Conservation (phyloP, 2,888 invertebrate genomes). For the Acrobasis consociella region DNA sequence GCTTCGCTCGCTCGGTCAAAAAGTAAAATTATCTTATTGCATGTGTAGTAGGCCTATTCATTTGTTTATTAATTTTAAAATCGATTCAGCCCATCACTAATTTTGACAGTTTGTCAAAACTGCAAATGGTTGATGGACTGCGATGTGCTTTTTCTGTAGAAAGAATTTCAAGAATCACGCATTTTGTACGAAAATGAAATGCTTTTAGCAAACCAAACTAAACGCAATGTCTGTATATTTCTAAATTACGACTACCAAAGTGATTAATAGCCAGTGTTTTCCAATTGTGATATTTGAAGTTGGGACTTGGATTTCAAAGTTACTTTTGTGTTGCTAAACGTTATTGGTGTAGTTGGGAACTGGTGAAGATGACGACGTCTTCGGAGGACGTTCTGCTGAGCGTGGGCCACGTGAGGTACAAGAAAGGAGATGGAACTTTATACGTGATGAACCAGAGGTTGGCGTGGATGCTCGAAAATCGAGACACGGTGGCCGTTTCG, state of each 20-base stretch:
- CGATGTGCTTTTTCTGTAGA: constrained; percentile 62
- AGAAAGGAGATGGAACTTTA: constrained; percentile 97
- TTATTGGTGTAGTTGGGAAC: constrained; percentile 20
- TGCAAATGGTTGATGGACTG: constrained; percentile 65
- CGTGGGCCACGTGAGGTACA: constrained; percentile 95
- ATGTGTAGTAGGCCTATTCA: neutral
- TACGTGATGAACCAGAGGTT: constrained; percentile 98
- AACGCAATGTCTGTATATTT: neutral
- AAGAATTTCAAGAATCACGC: constrained; percentile 53
- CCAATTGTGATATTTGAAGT: constrained; percentile 25
- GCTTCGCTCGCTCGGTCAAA: too few relatives aligned
- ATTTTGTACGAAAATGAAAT: constrained; percentile 46
- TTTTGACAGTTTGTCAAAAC: constrained; percentile 61
- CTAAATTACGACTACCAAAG: neutral
- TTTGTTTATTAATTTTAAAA: neutral
- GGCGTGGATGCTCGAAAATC: constrained; percentile 97
- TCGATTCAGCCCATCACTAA: neutral
- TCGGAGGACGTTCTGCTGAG: constrained; percentile 97
- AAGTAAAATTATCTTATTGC: too few relatives aligned
- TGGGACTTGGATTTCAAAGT: constrained; percentile 21
- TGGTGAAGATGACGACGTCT: constrained; percentile 88
- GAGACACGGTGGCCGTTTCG: constrained; percentile 95
- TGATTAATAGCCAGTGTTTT: constrained; percentile 7
- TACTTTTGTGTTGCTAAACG: constrained; percentile 25
- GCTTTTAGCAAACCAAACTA: constrained; percentile 22